Evolutionary conservation across 2,113 vertebrate species (phyloP).

Genomic region (Calypte anna): DNA sequence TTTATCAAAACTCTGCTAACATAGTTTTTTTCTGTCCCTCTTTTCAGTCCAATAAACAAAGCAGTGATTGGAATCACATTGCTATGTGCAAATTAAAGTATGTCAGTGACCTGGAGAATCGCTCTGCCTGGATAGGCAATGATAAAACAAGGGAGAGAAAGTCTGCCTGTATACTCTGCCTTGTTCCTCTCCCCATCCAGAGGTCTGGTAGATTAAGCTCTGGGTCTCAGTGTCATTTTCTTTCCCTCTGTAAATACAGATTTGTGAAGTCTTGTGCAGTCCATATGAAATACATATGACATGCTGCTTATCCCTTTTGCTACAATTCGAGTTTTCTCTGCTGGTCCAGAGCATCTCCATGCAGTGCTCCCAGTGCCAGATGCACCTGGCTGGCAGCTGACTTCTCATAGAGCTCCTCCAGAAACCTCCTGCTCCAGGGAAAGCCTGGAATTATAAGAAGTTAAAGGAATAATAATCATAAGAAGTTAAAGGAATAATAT

Average conservation of each 20-base stretch:
- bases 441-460: neutral
- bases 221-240: neutral
- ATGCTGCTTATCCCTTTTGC: neutral
- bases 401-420: fast-evolving
- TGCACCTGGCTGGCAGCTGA: neutral
- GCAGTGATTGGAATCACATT: neutral
- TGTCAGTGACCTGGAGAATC: neutral
- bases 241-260: neutral
- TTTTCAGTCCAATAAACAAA: neutral
- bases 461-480: neutral
- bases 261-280: neutral
- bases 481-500: neutral
- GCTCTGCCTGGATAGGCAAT: neutral
- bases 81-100: neutral
- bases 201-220: neutral
- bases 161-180: neutral
- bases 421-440: neutral
- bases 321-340: neutral
- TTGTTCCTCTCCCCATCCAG: neutral
- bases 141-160: neutral
- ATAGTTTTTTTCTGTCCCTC: neutral
- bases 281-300: neutral
- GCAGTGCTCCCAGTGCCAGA: neutral
- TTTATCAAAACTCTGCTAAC: neutral
- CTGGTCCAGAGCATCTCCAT: neutral